A percentile compares a stretch with the other conserved stretches of the same genome.
Evolutionary conservation across 2,888 invertebrate genomes (phyloP).

Genomic region (Bellardia pandia): DNA sequence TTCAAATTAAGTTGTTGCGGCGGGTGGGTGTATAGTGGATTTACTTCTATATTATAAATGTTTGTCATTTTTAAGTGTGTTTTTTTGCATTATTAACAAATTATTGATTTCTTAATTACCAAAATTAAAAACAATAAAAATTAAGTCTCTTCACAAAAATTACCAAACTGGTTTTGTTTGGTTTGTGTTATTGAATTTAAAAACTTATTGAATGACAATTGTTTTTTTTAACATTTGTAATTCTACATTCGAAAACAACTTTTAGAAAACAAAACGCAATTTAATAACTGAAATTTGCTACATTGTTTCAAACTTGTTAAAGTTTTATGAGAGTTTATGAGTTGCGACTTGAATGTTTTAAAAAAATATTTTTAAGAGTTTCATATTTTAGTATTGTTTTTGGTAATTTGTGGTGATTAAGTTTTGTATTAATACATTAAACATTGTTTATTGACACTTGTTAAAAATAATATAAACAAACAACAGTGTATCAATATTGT

Average conservation of each 20-base stretch:
- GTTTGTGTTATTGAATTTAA: constrained; percentile 19
- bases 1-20: too few relatives aligned
- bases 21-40: too few relatives aligned
- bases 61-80: neutral
- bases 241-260: neutral
- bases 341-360: neutral
- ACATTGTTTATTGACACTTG: constrained; percentile 37
- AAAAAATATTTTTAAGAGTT: neutral
- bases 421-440: constrained; percentile 18
- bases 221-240: neutral
- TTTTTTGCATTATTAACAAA: constrained; percentile 20
- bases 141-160: constrained; percentile 4
- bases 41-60: neutral
- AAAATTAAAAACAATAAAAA: neutral
- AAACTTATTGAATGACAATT: neutral
- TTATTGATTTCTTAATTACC: constrained; percentile 49
- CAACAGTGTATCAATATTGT: neutral
- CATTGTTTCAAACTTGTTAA: constrained; percentile 4
- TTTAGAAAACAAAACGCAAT: constrained; percentile 10
- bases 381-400: constrained; percentile 16
- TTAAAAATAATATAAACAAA: constrained; percentile 4
- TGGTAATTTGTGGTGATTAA: neutral
- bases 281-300: neutral
- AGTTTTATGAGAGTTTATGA: neutral
- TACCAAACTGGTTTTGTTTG: constrained; percentile 19